Evolutionary conservation across 2,797 vertebrate genomes (phyloP).

Genomic region (Mallotus villosus): DNA sequence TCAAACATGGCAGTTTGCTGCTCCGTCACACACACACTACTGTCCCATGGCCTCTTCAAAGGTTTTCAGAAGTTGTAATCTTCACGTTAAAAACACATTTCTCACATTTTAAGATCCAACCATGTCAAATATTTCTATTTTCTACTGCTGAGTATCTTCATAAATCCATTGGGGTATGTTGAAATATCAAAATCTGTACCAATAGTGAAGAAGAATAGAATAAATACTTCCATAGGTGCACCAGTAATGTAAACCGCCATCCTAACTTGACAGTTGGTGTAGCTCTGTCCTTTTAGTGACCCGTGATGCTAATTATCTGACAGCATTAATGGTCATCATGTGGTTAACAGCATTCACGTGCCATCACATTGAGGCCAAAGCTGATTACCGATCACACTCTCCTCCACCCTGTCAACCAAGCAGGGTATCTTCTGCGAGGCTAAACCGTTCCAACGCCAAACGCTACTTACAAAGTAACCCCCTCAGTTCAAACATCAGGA

Average conservation of each 20-base stretch:
- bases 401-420: constrained; percentile 33
- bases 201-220: not conserved
- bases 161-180: not conserved
- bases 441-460: constrained; percentile 36
- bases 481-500: constrained; percentile 15
- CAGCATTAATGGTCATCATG: constrained; percentile 57
- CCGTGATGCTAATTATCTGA: constrained; percentile 38
- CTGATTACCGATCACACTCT: constrained; percentile 64
- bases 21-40: not conserved
- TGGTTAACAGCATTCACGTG: constrained; percentile 56
- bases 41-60: not conserved
- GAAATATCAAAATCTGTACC: not conserved
- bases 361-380: constrained; percentile 57
- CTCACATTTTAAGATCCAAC: not conserved
- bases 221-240: not conserved
- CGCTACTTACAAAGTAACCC: constrained; percentile 44
- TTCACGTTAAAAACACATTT: constrained; percentile 11
- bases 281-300: too few relatives aligned
- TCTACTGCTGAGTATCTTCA: constrained; percentile 19
- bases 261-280: constrained; percentile 38
- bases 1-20: not conserved
- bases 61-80: constrained; percentile 15
- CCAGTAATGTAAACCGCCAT: too few relatives aligned
- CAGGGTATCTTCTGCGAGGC: constrained; percentile 37
- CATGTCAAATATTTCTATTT: constrained; percentile 1